These are phyloP conservation scores for Dynastes tityus DNA, from an alignment of 2,888 invertebrate genomes.

Conservation along the genomic window DNA sequence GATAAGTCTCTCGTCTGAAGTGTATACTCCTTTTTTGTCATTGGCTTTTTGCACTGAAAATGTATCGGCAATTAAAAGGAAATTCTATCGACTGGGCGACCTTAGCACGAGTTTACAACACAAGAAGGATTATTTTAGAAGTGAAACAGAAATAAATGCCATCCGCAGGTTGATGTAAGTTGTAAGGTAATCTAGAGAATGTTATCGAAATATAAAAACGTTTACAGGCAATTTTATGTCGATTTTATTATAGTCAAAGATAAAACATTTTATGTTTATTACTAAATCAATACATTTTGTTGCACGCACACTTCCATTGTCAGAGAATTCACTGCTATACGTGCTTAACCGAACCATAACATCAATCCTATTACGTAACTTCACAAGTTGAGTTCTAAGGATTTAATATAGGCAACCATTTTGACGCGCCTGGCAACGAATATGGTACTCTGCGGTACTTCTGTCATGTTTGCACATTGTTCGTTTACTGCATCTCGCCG, in stretches of 20 bases:
- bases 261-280: slow-evolving; percentile 15
- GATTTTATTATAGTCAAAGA: slow-evolving; percentile 16
- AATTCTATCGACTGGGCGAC: slow-evolving; percentile 26
- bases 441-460: neutral
- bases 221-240: slow-evolving; percentile 29
- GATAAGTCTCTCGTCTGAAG: slow-evolving; percentile 44
- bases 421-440: neutral
- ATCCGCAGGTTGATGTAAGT: slow-evolving; percentile 1
- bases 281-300: slow-evolving; percentile 22
- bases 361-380: neutral
- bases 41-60: slow-evolving; percentile 18
- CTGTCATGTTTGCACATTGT: no score
- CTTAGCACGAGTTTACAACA: slow-evolving; percentile 29
- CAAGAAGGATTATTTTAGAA: slow-evolving; percentile 22
- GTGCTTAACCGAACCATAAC: neutral
- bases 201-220: slow-evolving; percentile 31
- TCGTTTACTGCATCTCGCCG: no score
- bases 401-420: slow-evolving; percentile 24
- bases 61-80: slow-evolving; percentile 42
- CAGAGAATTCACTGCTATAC: neutral
- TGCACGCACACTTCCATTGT: neutral
- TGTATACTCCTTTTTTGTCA: slow-evolving; percentile 36
- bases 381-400: neutral
- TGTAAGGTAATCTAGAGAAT: slow-evolving; percentile 7
- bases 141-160: slow-evolving; percentile 1